Base-by-base conservation (phyloP, 2,797 vertebrate species). In the Molossus molossus region DNA sequence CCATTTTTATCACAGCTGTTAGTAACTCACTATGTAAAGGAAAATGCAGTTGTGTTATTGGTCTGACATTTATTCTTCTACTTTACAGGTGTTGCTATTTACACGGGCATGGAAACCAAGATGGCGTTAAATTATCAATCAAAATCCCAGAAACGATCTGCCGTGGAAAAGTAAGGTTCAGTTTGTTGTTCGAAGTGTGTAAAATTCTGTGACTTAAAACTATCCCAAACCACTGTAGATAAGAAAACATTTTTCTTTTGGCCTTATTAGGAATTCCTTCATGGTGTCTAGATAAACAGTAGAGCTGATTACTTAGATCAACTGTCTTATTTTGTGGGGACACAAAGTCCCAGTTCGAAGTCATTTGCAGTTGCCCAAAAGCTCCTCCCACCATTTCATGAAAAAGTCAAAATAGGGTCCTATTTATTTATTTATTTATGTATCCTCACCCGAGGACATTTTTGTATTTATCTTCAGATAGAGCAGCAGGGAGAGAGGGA, bases 81-180 rank as follows among this genome's bases (percentile, higher is more conserved):
- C 64, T 95, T 97, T 97, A 83, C 82, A 99, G 99, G 99, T 70
- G 99, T 99, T 64, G 99, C 99, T 88, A 99, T 99, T 97, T 99
- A 99, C 98, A 99, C 99, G 0, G 99, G 99, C 96, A 99, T 99
- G 99, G 99, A 99, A 97, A 99, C 99, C 48, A 99, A 99, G 98
- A 99, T 99, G 99, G 99, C 99, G 11, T 98, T 99, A 91, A 99
- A 99, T 98, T 99, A 99, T 93, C 99, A 99, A 91, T 98, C 99
- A 64, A 99, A 99, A 97, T 99, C 99, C 94, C 99, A 99, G 98
- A 99, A 99, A 96, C 98, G 99, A 53, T 99, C 99, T 25, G 99
- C 99, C 37, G 99, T 99, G 57, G 99, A 99, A 98, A 99, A 99
- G 99, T 99, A 99, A 99, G 98, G 96, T 80, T 79, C 48, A 27